phyloP scores from a whole-genome alignment of 2,888 invertebrate species.

The Tetranychus piercei region DNA sequence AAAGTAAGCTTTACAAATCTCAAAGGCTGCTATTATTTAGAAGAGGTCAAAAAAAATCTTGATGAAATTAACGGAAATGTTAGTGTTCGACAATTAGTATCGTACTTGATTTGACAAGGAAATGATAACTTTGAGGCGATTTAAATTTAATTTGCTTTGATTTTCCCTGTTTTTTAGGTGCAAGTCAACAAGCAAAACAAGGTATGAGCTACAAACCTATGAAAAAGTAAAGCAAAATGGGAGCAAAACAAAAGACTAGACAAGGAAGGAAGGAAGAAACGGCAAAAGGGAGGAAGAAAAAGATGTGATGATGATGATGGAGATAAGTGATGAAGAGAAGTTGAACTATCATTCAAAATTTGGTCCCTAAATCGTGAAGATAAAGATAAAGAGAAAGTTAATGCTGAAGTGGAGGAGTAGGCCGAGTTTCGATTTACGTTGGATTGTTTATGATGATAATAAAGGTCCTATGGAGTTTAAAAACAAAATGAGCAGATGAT shows the following conservation, averaged over 20 bases:
- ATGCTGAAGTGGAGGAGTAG: too few species aligned
- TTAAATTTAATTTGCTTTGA: not conserved
- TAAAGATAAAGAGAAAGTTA: not conserved
- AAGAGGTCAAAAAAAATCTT: too few species aligned
- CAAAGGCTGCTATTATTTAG: too few species aligned
- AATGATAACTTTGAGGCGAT: not conserved
- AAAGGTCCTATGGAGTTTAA: not conserved
- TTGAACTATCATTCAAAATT: not conserved
- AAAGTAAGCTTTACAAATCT: too few species aligned
- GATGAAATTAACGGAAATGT: too few species aligned
- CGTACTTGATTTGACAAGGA: not conserved
- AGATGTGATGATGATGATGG: not conserved
- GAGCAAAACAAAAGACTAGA: not conserved
- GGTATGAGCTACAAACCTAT: too few species aligned
- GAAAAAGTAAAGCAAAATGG: too few species aligned
- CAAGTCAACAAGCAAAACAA: too few species aligned
- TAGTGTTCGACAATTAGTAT: not conserved
- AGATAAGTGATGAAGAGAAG: not conserved
- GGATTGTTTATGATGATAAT: too few species aligned
- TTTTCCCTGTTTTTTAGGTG: not conserved
- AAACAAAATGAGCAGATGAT: not conserved
- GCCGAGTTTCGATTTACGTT: too few species aligned
- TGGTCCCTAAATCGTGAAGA: not conserved
- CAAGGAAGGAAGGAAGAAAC: not conserved
- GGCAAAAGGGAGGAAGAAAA: not conserved